Percentiles rank a stretch among this genome's conserved stretches.
Evolutionary conservation across 2,113 vertebrate genomes (phyloP).

Genomic region (Epinephelus fuscoguttatus): DNA sequence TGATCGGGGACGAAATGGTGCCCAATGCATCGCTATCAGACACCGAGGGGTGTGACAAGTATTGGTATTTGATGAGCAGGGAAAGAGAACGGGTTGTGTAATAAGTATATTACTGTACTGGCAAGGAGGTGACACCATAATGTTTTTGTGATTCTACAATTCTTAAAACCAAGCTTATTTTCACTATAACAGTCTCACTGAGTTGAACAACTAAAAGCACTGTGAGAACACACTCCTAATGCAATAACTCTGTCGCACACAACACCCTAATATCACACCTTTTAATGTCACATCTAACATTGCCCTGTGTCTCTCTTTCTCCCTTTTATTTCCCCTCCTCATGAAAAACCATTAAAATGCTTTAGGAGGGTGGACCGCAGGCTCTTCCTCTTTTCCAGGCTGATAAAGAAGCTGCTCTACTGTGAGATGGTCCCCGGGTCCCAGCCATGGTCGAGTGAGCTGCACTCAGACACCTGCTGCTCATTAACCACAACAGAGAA

Average conservation of each 20-base stretch:
- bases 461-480: slow-evolving; percentile 73
- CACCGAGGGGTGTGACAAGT: no score
- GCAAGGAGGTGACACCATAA: background rate
- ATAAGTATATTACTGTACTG: background rate
- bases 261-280: background rate
- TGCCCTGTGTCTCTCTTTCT: background rate
- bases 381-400: slow-evolving; percentile 20
- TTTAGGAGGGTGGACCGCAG: slow-evolving; percentile 27
- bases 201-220: slow-evolving; percentile 8
- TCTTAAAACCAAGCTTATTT: background rate
- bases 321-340: slow-evolving; percentile 40
- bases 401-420: slow-evolving; percentile 42
- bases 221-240: background rate
- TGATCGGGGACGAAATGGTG: no score
- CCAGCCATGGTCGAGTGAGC: slow-evolving; percentile 47
- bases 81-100: no score
- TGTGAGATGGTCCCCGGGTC: slow-evolving; percentile 26
- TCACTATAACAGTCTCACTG: background rate
- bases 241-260: background rate
- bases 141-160: background rate
- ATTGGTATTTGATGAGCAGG: no score
- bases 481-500: slow-evolving; percentile 71
- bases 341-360: slow-evolving; percentile 59
- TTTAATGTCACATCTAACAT: background rate
- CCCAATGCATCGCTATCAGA: no score